phyloP scores from a whole-genome alignment of 2,113 vertebrate genomes.

The Psephotus haematonotus region DNA sequence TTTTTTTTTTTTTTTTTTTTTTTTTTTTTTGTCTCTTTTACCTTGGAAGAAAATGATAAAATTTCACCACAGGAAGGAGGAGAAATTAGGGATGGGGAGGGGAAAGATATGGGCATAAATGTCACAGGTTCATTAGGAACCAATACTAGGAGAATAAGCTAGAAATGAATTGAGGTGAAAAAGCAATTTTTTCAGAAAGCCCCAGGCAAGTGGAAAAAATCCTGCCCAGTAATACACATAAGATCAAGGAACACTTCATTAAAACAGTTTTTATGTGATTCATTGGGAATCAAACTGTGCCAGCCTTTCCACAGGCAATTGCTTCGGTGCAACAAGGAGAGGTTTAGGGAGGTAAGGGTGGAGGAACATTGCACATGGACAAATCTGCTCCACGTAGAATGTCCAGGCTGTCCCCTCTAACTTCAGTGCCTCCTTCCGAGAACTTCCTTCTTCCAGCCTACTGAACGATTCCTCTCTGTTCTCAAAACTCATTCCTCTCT shows the following conservation, averaged over 20 bases:
- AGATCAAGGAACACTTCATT: conserved; percentile 22
- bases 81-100: neutral
- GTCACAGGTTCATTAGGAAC: conserved; percentile 4
- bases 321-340: neutral
- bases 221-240: neutral
- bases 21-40: neutral
- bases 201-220: neutral
- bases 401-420: neutral
- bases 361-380: neutral
- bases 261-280: neutral
- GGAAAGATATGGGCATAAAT: conserved; percentile 9
- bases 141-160: neutral
- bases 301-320: neutral
- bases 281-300: neutral
- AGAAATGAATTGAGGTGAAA: conserved; percentile 2
- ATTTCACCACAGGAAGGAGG: conserved; percentile 14
- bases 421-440: neutral
- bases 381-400: neutral
- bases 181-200: conserved; percentile 31
- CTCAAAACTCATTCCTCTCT: conserved; percentile 1
- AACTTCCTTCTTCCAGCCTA: neutral
- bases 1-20: neutral
- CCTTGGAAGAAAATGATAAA: conserved; percentile 4
- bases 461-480: neutral
- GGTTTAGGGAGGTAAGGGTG: neutral